Evolutionary conservation across 2,797 vertebrate genomes (phyloP).

Genomic region (Hydrophis major): DNA sequence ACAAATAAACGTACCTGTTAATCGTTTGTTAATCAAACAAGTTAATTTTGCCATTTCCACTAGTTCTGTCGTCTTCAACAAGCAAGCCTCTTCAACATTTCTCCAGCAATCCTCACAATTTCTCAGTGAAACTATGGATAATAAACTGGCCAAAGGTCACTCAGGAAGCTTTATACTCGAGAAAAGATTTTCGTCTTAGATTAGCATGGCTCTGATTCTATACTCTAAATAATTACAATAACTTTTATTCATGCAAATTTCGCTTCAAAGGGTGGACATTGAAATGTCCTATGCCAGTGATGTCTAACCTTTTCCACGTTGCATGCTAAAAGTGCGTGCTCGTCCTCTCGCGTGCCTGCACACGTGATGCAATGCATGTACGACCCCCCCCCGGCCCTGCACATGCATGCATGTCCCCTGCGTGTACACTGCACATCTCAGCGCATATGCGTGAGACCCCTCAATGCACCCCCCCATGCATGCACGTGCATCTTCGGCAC

Average conservation of each 20-base stretch:
- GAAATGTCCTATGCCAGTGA: background rate
- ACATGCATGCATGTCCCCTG: no score
- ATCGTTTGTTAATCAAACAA: background rate
- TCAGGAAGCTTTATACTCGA: background rate
- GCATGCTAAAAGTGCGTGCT: no score
- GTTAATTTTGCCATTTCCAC: background rate
- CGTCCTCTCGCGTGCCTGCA: no score
- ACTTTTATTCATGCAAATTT: background rate
- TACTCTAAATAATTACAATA: background rate
- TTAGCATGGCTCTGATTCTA: background rate
- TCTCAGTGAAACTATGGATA: background rate
- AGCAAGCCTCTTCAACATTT: background rate
- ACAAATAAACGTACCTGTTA: background rate
- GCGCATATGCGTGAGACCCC: no score
- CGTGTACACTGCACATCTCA: no score
- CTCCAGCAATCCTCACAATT: background rate
- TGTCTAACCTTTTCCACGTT: no score
- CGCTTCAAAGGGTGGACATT: background rate
- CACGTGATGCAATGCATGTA: no score
- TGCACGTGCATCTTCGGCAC: no score
- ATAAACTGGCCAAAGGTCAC: background rate
- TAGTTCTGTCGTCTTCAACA: background rate
- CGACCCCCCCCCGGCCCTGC: no score
- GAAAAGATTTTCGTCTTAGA: background rate
- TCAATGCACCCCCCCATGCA: no score